Conservation (phyloP, 2,888 invertebrate species). For the Drosophila flavopinicola region DNA sequence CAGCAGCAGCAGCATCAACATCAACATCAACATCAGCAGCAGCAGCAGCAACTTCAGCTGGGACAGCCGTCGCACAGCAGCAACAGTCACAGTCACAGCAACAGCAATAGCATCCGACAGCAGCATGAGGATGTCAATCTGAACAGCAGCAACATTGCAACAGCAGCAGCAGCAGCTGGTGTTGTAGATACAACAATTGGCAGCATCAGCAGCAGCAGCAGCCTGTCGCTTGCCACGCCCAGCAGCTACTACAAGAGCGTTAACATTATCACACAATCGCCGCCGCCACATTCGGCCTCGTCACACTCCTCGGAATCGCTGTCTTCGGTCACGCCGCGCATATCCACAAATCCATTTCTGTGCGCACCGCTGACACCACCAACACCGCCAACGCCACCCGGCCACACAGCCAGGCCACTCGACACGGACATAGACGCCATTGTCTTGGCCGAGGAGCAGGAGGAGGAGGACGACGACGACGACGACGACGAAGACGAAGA, state of each 20-base stretch:
- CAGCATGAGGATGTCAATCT: slow-evolving; percentile 60
- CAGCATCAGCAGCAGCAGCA: slow-evolving; percentile 15
- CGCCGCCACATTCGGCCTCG: slow-evolving; percentile 82
- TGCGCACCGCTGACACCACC: slow-evolving; percentile 70
- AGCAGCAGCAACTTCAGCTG: slow-evolving; percentile 45
- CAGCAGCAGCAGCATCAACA: slow-evolving; percentile 43
- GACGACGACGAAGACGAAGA: no score
- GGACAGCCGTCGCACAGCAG: slow-evolving; percentile 26
- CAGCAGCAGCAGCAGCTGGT: slow-evolving; percentile 15
- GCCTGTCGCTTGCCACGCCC: slow-evolving; percentile 35
- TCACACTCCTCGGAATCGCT: slow-evolving; percentile 84
- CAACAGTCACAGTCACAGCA: no score
- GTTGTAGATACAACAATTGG: slow-evolving; percentile 40
- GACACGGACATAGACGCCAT: slow-evolving; percentile 34
- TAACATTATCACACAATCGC: slow-evolving; percentile 82
- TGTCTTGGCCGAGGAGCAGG: slow-evolving; percentile 28
- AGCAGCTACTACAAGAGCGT: slow-evolving; percentile 78
- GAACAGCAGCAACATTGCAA: slow-evolving; percentile 43
- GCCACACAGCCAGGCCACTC: slow-evolving; percentile 8
- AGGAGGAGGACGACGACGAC: no score
- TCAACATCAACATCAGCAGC: slow-evolving; percentile 33
- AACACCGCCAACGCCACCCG: slow-evolving; percentile 47
- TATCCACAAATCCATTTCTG: slow-evolving; percentile 84
- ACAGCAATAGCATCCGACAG: slow-evolving; percentile 52
- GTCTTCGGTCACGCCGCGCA: slow-evolving; percentile 83